Percentiles rank a stretch among this genome's conserved stretches.
Conservation (phyloP, 2,797 vertebrate species). For the Myotis planiceps region DNA sequence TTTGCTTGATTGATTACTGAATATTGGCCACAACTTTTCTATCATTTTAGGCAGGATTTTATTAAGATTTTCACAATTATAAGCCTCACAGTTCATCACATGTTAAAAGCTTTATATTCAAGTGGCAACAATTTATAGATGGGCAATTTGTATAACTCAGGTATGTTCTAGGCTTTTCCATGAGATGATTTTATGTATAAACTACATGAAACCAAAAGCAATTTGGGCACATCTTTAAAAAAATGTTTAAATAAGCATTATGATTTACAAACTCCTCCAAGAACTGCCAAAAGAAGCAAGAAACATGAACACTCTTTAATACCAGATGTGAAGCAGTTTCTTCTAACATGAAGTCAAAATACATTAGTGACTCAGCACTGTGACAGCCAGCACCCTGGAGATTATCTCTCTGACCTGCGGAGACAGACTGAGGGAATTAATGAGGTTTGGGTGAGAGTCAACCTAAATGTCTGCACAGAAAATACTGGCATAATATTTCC, state of each 20-base stretch:
- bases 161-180: not conserved
- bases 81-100: not conserved
- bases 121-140: not conserved
- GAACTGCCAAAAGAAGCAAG: slow-evolving; percentile 9
- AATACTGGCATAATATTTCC: not conserved
- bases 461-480: not conserved
- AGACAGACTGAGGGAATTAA: not conserved
- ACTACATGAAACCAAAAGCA: slow-evolving; percentile 24
- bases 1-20: not conserved
- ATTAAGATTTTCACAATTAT: not conserved
- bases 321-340: slow-evolving; percentile 27
- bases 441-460: not conserved
- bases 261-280: slow-evolving; percentile 41
- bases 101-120: not conserved
- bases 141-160: not conserved
- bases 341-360: not conserved
- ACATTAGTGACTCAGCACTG: slow-evolving; percentile 15
- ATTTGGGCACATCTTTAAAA: not conserved
- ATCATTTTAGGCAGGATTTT: not conserved
- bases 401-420: not conserved
- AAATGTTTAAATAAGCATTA: slow-evolving; percentile 61
- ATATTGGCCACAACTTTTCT: not conserved
- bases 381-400: slow-evolving; percentile 12
- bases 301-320: slow-evolving; percentile 36
- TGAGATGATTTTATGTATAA: not conserved